These are phyloP conservation scores for Trachemys scripta DNA, from an alignment of 2,113 vertebrate genomes.

Conservation along the genomic window DNA sequence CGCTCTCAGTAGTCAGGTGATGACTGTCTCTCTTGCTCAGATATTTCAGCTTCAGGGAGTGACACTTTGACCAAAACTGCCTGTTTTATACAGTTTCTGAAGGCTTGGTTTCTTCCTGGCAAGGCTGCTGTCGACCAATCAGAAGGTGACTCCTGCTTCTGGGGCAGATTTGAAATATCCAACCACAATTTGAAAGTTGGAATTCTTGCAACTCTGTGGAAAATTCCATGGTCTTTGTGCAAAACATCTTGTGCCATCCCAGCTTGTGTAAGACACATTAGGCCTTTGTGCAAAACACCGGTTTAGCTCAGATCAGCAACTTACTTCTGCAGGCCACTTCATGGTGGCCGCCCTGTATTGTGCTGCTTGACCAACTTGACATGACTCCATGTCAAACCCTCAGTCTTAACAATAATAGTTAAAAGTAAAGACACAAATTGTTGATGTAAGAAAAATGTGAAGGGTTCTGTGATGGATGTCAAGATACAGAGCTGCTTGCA, in stretches of 20 bases:
- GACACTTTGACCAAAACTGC: neutral
- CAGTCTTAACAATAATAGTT: too few species aligned
- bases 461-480: too few species aligned
- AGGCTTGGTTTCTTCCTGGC: neutral
- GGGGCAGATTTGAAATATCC: neutral
- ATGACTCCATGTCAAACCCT: too few species aligned
- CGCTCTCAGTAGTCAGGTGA: neutral
- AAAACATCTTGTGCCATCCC: neutral
- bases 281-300: neutral
- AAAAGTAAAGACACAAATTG: too few species aligned
- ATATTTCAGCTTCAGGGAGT: neutral
- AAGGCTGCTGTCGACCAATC: neutral
- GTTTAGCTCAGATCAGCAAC: neutral
- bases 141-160: neutral
- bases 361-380: too few species aligned
- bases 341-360: too few species aligned
- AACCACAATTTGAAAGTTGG: neutral
- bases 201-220: neutral
- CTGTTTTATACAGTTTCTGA: neutral
- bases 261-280: neutral
- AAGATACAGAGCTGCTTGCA: neutral
- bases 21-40: neutral
- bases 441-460: too few species aligned
- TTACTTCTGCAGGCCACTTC: too few species aligned
- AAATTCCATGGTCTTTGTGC: neutral